Percentiles rank a stretch among this genome's conserved stretches.
Conservation (phyloP, 1,140 invertebrate genomes). For the Hycleus cichorii region DNA sequence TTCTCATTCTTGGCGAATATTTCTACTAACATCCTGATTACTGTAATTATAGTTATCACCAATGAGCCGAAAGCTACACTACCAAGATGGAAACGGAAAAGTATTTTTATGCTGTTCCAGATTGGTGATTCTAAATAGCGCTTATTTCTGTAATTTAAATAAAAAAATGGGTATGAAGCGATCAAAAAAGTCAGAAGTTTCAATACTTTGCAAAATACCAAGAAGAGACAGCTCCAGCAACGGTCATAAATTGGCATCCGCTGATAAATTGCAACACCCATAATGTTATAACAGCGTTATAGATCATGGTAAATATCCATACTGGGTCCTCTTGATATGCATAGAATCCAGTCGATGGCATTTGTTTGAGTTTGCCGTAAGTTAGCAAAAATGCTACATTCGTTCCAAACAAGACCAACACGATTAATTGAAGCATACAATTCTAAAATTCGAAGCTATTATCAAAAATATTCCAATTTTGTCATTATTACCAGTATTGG, state of each 20-base stretch:
- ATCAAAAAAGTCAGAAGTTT: constrained; percentile 17
- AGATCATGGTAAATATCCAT: background rate
- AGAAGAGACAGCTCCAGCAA: constrained; percentile 57
- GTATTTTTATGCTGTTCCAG: constrained; percentile 38
- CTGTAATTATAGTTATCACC: constrained; percentile 28
- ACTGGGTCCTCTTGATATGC: background rate
- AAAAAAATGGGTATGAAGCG: no score
- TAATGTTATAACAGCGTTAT: background rate
- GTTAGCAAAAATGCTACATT: background rate
- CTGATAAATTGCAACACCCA: constrained; percentile 56
- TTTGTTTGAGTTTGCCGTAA: background rate
- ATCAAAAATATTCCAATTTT: no score
- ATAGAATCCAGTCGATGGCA: background rate
- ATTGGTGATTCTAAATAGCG: background rate
- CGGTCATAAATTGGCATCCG: constrained; percentile 63
- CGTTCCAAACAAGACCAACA: background rate
- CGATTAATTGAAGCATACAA: background rate
- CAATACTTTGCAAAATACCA: constrained; percentile 67
- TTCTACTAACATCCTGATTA: constrained; percentile 52
- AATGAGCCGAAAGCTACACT: constrained; percentile 61
- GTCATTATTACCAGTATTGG: constrained; percentile 6
- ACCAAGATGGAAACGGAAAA: constrained; percentile 58
- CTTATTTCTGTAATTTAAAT: background rate
- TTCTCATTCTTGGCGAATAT: constrained; percentile 41
- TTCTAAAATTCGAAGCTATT: background rate